Conservation (phyloP, 2,888 invertebrate species). For the Scaeva pyrastri region DNA sequence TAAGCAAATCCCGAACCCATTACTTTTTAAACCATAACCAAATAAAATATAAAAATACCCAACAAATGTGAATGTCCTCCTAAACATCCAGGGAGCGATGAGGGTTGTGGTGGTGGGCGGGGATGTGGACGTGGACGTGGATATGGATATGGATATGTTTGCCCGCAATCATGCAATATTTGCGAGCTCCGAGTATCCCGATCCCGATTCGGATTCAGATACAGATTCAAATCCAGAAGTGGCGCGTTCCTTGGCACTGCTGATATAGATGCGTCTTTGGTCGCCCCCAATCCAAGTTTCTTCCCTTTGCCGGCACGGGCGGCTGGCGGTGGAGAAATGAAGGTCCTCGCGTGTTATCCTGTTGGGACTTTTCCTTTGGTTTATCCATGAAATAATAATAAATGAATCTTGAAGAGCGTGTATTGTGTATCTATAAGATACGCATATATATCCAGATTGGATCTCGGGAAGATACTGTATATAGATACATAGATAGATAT, state of each 20-base stretch:
- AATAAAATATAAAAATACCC: conserved; percentile 72
- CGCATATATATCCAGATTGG: conserved; percentile 67
- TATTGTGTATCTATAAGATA: conserved; percentile 33
- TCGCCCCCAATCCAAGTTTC: not conserved
- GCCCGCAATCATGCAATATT: conserved; percentile 69
- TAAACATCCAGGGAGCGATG: no score
- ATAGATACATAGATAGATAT: not conserved
- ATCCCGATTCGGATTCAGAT: no score
- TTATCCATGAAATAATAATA: conserved; percentile 75
- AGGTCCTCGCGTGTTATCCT: conserved; percentile 57
- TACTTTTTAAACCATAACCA: conserved; percentile 76
- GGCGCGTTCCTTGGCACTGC: conserved; percentile 29
- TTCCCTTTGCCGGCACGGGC: conserved; percentile 34
- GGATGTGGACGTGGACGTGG: no score
- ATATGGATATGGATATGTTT: not conserved
- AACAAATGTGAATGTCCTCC: conserved; percentile 53
- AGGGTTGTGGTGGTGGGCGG: conserved; percentile 21
- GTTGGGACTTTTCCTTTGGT: conserved; percentile 68
- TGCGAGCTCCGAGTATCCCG: conserved; percentile 40
- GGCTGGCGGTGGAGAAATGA: not conserved
- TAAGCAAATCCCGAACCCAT: conserved; percentile 72
- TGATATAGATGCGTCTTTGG: conserved; percentile 7
- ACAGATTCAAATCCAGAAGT: conserved; percentile 21
- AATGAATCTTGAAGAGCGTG: conserved; percentile 66
- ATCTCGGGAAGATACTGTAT: conserved; percentile 37